These are phyloP conservation scores for Cryptotermes secundus DNA, from an alignment of 1,140 invertebrate species.

Conservation along the genomic window DNA sequence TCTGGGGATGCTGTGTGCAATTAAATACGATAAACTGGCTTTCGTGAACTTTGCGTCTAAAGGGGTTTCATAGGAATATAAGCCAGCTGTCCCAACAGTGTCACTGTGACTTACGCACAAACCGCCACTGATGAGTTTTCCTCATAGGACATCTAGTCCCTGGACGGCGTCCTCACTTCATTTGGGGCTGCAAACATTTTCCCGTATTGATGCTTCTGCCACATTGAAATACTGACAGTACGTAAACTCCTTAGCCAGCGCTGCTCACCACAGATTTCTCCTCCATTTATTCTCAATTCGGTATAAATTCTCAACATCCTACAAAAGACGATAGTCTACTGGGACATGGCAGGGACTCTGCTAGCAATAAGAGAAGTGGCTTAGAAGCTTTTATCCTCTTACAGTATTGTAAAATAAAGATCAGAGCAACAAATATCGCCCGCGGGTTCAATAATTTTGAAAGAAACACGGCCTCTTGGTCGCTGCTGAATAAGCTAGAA, in stretches of 20 bases:
- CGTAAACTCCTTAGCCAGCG: background rate
- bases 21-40: too few species aligned
- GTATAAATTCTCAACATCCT: background rate
- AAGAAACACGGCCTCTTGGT: background rate
- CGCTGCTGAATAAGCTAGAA: background rate
- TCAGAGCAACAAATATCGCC: background rate
- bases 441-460: background rate
- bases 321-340: background rate
- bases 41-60: too few species aligned
- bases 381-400: background rate
- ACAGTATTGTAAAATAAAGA: slow-evolving; percentile 2
- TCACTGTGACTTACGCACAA: too few species aligned
- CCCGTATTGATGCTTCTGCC: background rate
- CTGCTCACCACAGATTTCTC: background rate
- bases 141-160: too few species aligned
- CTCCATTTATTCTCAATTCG: background rate
- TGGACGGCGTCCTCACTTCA: too few species aligned
- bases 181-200: too few species aligned
- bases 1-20: too few species aligned
- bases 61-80: too few species aligned
- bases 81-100: too few species aligned
- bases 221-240: background rate
- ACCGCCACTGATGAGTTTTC: too few species aligned
- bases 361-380: background rate
- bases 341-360: background rate